Evolutionary conservation across 2,888 invertebrate species (phyloP).

Genomic region (Lagria hirta): DNA sequence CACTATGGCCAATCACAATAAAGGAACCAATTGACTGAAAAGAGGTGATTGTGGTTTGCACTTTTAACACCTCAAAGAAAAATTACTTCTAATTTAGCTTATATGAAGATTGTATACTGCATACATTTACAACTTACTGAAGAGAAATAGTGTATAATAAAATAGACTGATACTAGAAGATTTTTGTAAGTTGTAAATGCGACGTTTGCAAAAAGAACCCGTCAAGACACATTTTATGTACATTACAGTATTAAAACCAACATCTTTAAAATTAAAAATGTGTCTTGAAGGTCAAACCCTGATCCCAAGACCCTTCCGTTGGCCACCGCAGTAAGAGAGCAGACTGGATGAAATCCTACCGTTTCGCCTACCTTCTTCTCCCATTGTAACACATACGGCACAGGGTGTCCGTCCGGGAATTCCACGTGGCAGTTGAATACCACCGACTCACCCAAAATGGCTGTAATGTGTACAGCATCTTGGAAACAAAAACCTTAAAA

Average conservation of each 20-base stretch:
- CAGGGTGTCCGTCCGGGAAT: constrained; percentile 93
- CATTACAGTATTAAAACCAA: constrained; percentile 1
- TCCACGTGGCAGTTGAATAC: constrained; percentile 98
- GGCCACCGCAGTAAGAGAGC: constrained; percentile 51
- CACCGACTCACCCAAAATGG: constrained; percentile 95
- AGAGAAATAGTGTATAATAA: too few relatives aligned
- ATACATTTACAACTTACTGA: constrained; percentile 12
- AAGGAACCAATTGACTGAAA: constrained; percentile 35
- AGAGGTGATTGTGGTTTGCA: constrained; percentile 43
- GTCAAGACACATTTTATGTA: constrained; percentile 7
- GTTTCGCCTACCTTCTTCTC: constrained; percentile 98
- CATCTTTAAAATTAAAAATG: too few relatives aligned
- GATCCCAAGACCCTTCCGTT: constrained; percentile 14
- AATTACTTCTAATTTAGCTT: constrained; percentile 27
- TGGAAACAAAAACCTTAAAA: constrained; percentile 71
- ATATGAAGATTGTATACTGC: constrained; percentile 2
- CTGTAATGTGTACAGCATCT: constrained; percentile 96
- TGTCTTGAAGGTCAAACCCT: constrained; percentile 24
- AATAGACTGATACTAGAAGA: background rate
- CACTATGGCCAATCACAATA: constrained; percentile 45
- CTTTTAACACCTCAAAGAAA: constrained; percentile 40
- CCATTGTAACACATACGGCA: constrained; percentile 98
- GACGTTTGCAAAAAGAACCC: background rate
- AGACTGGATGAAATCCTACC: constrained; percentile 76
- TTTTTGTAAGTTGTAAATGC: constrained; percentile 12